Conservation (phyloP, 2,888 invertebrate genomes). For the Plagiodera versicolora region DNA sequence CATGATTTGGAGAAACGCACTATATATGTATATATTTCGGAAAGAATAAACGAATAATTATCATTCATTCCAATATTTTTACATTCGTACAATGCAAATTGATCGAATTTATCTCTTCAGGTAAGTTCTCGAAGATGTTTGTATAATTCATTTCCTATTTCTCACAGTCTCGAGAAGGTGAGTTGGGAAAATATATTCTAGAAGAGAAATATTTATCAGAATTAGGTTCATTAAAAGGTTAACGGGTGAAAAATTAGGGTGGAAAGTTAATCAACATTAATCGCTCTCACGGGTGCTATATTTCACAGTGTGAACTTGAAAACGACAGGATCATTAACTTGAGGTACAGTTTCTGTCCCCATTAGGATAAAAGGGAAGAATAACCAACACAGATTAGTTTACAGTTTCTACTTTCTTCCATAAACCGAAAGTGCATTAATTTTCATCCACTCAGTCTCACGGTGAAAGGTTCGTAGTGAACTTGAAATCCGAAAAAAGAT, state of each 20-base stretch:
- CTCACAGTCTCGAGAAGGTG: neutral
- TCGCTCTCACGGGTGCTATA: constrained; percentile 37
- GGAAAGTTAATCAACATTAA: constrained; percentile 42
- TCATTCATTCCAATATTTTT: too few species aligned
- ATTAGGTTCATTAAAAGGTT: constrained; percentile 38
- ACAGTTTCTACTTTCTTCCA: neutral
- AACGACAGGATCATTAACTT: constrained; percentile 39
- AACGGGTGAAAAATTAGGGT: constrained; percentile 38
- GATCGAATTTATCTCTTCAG: too few species aligned
- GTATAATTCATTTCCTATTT: neutral
- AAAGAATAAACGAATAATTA: too few species aligned
- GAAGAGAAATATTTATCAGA: constrained; percentile 36
- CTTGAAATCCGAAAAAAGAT: too few species aligned
- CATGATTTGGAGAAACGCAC: neutral
- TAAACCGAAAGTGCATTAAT: neutral
- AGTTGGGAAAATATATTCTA: constrained; percentile 19
- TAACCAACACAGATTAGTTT: constrained; percentile 9
- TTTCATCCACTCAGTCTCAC: too few species aligned
- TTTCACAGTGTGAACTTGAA: constrained; percentile 40
- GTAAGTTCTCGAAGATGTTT: neutral
- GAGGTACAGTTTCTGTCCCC: constrained; percentile 33
- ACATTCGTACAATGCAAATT: too few species aligned
- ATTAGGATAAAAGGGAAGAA: constrained; percentile 30
- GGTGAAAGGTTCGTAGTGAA: too few species aligned
- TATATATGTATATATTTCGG: neutral